Evolutionary conservation across 2,113 vertebrate species (phyloP).

Genomic region (Anarrhichthys ocellatus): DNA sequence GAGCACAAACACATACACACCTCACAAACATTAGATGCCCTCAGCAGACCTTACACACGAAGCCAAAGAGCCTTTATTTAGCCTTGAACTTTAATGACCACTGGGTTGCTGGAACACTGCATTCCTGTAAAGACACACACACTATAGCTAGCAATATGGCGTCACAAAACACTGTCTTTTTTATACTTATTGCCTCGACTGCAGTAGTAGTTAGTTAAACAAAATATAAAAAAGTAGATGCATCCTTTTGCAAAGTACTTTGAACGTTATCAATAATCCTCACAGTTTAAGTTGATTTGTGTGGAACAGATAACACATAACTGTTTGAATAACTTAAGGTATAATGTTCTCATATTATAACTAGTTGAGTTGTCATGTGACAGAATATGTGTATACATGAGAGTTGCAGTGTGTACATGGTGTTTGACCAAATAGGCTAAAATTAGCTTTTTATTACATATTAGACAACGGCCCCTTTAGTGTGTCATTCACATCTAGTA

Average conservation of each 20-base stretch:
- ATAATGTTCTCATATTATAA: neutral
- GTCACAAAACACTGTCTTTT: constrained; percentile 34
- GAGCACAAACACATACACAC: constrained; percentile 2
- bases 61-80: constrained; percentile 74
- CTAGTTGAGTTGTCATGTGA: constrained; percentile 1
- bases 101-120: constrained; percentile 22
- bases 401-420: neutral
- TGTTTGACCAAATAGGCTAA: neutral
- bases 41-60: constrained; percentile 26
- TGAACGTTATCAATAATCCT: neutral
- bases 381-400: neutral
- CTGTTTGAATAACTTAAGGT: neutral
- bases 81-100: constrained; percentile 71
- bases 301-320: neutral
- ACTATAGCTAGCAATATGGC: neutral
- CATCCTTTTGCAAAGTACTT: neutral
- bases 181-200: neutral
- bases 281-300: neutral
- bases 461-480: neutral
- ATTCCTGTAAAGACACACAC: constrained; percentile 29
- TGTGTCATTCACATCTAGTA: neutral
- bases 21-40: neutral
- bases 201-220: neutral
- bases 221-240: neutral
- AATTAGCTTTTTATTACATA: constrained; percentile 1